A percentile compares a stretch with the other conserved stretches of the same genome.
phyloP scores from a whole-genome alignment of 1,140 invertebrate species.

The Rhagoletis pomonella region DNA sequence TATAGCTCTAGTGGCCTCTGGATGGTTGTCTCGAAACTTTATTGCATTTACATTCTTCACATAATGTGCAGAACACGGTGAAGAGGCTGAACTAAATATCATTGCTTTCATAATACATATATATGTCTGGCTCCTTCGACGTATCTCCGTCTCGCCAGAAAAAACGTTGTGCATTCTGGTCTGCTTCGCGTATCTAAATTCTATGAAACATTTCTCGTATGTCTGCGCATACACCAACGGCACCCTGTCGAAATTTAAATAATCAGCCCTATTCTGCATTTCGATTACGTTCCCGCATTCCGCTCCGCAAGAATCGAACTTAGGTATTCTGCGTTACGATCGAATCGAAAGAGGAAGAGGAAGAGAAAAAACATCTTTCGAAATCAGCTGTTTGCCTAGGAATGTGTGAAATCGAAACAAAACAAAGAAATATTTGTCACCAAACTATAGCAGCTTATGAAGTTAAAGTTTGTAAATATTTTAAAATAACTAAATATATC shows the following conservation, averaged over 20 bases:
- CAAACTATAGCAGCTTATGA: too few relatives aligned
- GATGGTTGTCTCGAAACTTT: constrained; percentile 57
- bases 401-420: too few relatives aligned
- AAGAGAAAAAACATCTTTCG: neutral
- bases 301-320: too few relatives aligned
- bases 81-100: constrained; percentile 55
- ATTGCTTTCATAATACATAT: constrained; percentile 52
- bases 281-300: too few relatives aligned
- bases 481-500: too few relatives aligned
- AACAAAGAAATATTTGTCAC: too few relatives aligned
- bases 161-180: neutral
- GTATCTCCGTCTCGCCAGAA: too few relatives aligned
- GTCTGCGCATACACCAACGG: constrained; percentile 62
- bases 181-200: constrained; percentile 25
- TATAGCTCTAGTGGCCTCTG: constrained; percentile 62
- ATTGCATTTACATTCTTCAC: constrained; percentile 61
- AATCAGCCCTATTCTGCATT: constrained; percentile 38
- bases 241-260: constrained; percentile 64
- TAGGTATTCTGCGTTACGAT: too few relatives aligned
- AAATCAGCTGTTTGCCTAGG: constrained; percentile 31
- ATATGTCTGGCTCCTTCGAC: neutral
- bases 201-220: constrained; percentile 72
- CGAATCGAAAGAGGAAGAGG: too few relatives aligned
- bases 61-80: constrained; percentile 60
- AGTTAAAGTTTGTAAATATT: too few relatives aligned